Percentiles rank a stretch among this genome's conserved stretches.
These are phyloP conservation scores for Drosophila cardini DNA, from an alignment of 1,140 invertebrate species.

Conservation along the genomic window DNA sequence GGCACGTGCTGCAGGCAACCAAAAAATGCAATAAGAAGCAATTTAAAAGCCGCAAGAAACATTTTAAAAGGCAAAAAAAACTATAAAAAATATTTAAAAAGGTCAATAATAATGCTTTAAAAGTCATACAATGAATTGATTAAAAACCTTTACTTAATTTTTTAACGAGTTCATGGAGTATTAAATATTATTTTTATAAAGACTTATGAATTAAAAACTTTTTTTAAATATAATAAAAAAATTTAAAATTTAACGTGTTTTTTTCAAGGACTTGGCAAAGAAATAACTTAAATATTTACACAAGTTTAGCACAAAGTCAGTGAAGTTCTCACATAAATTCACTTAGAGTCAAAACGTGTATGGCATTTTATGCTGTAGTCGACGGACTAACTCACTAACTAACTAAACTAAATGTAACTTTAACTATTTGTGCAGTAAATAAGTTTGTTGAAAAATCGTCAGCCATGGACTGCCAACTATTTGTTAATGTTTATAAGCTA, in stretches of 20 bases:
- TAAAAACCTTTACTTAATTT: too few relatives aligned
- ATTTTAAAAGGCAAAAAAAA: conserved; percentile 32
- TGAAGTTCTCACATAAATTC: conserved; percentile 12
- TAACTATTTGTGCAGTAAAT: conserved; percentile 76
- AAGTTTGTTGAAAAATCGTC: conserved; percentile 74
- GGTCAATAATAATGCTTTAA: too few relatives aligned
- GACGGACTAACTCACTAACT: conserved; percentile 36
- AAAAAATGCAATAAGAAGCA: conserved; percentile 28
- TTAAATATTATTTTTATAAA: not conserved
- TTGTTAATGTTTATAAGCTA: conserved; percentile 73
- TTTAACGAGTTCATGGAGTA: too few relatives aligned
- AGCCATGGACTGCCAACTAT: conserved; percentile 62
- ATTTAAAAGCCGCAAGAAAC: not conserved
- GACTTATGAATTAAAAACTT: not conserved
- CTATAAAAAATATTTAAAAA: too few relatives aligned
- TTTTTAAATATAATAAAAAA: too few relatives aligned
- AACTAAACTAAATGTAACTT: conserved; percentile 49
- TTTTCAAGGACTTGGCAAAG: not conserved
- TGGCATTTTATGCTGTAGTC: conserved; percentile 50
- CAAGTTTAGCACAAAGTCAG: conserved; percentile 26
- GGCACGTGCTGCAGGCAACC: conserved; percentile 34
- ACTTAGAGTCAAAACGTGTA: not conserved
- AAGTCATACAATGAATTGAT: too few relatives aligned
- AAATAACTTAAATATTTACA: conserved; percentile 50
- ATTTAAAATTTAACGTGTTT: not conserved